These are phyloP conservation scores for Phoebastria nigripes DNA, from an alignment of 2,797 vertebrate species.

Conservation along the genomic window DNA sequence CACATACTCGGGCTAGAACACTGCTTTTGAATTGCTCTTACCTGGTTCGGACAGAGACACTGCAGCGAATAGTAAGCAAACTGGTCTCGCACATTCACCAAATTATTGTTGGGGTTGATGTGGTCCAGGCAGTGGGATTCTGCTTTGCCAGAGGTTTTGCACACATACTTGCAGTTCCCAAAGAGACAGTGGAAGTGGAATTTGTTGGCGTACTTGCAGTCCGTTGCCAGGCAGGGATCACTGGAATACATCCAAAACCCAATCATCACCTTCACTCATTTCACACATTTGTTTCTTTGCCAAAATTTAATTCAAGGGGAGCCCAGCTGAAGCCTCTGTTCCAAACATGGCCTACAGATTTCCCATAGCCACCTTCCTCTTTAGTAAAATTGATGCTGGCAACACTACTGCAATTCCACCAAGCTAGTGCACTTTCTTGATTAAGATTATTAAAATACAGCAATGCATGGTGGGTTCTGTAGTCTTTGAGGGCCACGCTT, in stretches of 20 bases:
- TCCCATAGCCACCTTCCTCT: conserved; percentile 40
- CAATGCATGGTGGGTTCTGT: conserved; percentile 7
- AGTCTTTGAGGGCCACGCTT: background rate
- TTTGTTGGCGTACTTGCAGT: conserved; percentile 99
- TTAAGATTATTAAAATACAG: background rate
- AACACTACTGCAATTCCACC: conserved; percentile 33
- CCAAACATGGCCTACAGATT: conserved; percentile 14
- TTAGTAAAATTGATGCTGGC: background rate
- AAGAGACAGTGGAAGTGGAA: conserved; percentile 99
- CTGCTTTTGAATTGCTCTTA: conserved; percentile 64
- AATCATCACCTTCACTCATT: conserved; percentile 52
- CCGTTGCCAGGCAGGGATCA: conserved; percentile 95
- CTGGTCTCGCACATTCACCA: conserved; percentile 97
- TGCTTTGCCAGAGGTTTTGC: conserved; percentile 97
- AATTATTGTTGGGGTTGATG: conserved; percentile 98
- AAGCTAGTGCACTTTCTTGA: conserved; percentile 10
- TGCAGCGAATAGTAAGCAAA: conserved; percentile 97
- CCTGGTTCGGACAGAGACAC: conserved; percentile 99
- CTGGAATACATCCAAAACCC: conserved; percentile 78
- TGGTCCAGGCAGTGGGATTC: conserved; percentile 99
- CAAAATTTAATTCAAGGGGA: conserved; percentile 53
- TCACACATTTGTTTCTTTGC: conserved; percentile 46
- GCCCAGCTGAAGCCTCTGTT: conserved; percentile 26
- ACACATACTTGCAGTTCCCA: conserved; percentile 99
- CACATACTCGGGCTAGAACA: background rate